Percentiles rank a stretch among this genome's conserved stretches.
phyloP scores from a whole-genome alignment of 2,888 invertebrate genomes.

The Linnaemya vulpina region DNA sequence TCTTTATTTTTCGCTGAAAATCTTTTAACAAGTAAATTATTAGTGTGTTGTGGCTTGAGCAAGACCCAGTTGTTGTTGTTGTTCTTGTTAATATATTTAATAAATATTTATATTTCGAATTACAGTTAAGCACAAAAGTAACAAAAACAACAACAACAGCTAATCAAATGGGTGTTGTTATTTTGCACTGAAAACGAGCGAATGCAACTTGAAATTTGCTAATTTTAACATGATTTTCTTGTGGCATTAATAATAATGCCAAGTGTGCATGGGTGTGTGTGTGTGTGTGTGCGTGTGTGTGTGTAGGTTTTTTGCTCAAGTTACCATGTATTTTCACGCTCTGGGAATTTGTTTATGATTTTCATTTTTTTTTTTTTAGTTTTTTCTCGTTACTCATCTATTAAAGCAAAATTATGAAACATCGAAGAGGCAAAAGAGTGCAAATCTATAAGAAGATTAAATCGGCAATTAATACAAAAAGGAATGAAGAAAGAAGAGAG shows the following conservation, averaged over 20 bases:
- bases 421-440: conserved; percentile 9
- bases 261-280: not conserved
- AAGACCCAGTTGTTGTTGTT: conserved; percentile 48
- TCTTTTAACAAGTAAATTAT: too few relatives aligned
- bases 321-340: conserved; percentile 68
- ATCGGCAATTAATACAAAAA: conserved; percentile 38
- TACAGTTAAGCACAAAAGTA: conserved; percentile 68
- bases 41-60: not conserved
- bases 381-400: conserved; percentile 36
- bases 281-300: not conserved
- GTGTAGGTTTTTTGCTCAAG: not conserved
- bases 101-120: conserved; percentile 73
- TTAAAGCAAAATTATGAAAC: conserved; percentile 19
- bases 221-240: conserved; percentile 35
- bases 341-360: conserved; percentile 53
- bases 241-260: not conserved
- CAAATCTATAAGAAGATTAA: conserved; percentile 57
- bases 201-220: not conserved
- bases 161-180: conserved; percentile 12
- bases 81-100: conserved; percentile 68
- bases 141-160: conserved; percentile 15
- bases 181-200: not conserved
- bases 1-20: not conserved
- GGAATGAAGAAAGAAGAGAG: not conserved
- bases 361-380: too few relatives aligned